These are phyloP conservation scores for Athrips mouffetella DNA, from an alignment of 2,888 invertebrate species.

Conservation along the genomic window DNA sequence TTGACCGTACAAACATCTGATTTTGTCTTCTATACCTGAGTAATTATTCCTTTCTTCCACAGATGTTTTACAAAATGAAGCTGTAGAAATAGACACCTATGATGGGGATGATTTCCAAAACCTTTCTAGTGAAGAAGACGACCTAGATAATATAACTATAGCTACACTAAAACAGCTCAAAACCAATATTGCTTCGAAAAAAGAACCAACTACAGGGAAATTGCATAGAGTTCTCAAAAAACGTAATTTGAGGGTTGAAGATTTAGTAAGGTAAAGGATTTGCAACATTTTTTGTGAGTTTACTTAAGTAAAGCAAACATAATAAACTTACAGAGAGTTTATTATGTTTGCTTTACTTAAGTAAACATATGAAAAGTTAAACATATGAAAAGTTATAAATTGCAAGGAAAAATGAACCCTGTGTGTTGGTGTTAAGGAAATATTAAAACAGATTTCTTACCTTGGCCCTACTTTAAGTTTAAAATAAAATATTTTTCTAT, in stretches of 20 bases:
- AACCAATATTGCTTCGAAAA: background rate
- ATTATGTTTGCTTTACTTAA: too few relatives aligned
- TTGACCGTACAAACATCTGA: too few relatives aligned
- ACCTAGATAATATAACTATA: conserved; percentile 51
- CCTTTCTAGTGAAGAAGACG: conserved; percentile 39
- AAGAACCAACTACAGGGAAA: background rate
- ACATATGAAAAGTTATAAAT: too few relatives aligned
- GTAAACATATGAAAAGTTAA: too few relatives aligned
- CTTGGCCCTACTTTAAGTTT: too few relatives aligned
- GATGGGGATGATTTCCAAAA: conserved; percentile 24
- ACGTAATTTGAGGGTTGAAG: conserved; percentile 56
- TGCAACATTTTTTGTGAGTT: background rate
- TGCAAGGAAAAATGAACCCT: too few relatives aligned
- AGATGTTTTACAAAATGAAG: conserved; percentile 28
- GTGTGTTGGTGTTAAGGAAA: too few relatives aligned
- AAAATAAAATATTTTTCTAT: too few relatives aligned
- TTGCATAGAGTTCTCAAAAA: conserved; percentile 37
- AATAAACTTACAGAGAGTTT: too few relatives aligned
- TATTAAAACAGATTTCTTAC: too few relatives aligned
- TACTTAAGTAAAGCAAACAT: too few relatives aligned
- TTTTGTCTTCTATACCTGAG: background rate
- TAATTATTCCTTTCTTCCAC: background rate
- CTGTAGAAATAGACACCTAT: conserved; percentile 27
- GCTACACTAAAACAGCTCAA: conserved; percentile 55
- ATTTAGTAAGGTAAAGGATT: conserved; percentile 33